Conservation (phyloP, 2,797 vertebrate species). For the Falco naumanni region DNA sequence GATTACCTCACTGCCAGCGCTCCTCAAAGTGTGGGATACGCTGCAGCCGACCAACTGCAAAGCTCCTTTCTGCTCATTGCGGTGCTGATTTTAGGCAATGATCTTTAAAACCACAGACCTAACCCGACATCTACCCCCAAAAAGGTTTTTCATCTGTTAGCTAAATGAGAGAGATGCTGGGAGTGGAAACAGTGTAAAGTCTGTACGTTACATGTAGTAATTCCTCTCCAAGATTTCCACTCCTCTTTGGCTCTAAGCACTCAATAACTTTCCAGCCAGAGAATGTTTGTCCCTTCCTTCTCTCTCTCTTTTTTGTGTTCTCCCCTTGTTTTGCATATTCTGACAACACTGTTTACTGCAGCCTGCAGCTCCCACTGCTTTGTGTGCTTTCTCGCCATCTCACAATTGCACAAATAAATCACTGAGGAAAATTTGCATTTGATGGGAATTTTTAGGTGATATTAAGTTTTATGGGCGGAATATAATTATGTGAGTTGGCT, state of each 20-base stretch:
- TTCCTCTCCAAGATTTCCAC: slow-evolving; percentile 33
- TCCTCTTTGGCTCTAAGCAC: slow-evolving; percentile 35
- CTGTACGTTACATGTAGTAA: neutral
- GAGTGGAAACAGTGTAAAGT: neutral
- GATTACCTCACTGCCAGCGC: slow-evolving; percentile 73
- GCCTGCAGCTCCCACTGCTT: slow-evolving; percentile 51
- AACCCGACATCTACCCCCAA: neutral
- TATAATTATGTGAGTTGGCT: slow-evolving; percentile 8
- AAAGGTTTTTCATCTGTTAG: slow-evolving; percentile 1
- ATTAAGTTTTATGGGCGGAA: slow-evolving; percentile 16
- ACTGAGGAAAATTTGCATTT: slow-evolving; percentile 56
- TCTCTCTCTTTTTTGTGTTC: slow-evolving; percentile 23
- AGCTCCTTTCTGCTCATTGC: neutral
- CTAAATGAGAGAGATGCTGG: neutral
- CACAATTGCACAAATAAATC: slow-evolving; percentile 50
- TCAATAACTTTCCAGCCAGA: slow-evolving; percentile 50
- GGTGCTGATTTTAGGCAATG: slow-evolving; percentile 4
- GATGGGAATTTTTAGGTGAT: slow-evolving; percentile 56
- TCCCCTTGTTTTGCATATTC: slow-evolving; percentile 59
- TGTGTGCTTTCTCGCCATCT: slow-evolving; percentile 28
- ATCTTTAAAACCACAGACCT: slow-evolving; percentile 48
- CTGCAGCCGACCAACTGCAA: slow-evolving; percentile 11
- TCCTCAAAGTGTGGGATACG: slow-evolving; percentile 53
- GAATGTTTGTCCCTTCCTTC: slow-evolving; percentile 57
- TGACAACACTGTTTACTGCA: slow-evolving; percentile 63